A percentile compares a stretch with the other conserved stretches of the same genome.
Conservation (phyloP, 2,113 vertebrate species). For the Haemorhous mexicanus region DNA sequence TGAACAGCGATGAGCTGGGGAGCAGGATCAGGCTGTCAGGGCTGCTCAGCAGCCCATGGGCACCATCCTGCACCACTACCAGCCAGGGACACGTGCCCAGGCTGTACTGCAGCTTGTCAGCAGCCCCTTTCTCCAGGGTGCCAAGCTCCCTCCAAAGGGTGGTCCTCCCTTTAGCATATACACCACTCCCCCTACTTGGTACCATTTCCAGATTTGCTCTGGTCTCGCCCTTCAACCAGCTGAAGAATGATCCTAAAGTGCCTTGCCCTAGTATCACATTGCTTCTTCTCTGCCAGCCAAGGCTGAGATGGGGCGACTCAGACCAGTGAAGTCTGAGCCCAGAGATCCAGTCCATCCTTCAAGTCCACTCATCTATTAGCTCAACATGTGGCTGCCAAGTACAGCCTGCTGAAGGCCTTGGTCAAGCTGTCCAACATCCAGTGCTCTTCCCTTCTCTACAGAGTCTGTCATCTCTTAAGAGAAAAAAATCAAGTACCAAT, state of each 20-base stretch:
- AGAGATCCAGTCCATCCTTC: background rate
- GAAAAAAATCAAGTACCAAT: background rate
- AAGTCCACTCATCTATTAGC: background rate
- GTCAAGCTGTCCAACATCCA: background rate
- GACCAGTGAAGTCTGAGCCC: background rate
- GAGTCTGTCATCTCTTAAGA: background rate
- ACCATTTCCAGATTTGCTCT: background rate
- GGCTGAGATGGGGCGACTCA: background rate
- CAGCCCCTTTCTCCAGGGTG: background rate
- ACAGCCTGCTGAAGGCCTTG: background rate
- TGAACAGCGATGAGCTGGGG: background rate
- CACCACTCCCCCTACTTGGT: rapidly evolving
- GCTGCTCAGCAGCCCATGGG: background rate
- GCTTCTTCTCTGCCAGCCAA: background rate
- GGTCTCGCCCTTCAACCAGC: background rate
- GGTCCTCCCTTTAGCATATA: no score
- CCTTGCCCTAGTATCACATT: background rate
- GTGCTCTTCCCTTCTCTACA: background rate
- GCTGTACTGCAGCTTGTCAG: background rate
- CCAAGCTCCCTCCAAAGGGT: background rate
- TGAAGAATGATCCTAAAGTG: background rate
- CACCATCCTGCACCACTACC: background rate
- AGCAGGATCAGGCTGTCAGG: background rate
- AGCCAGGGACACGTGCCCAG: background rate
- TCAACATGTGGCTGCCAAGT: background rate